phyloP scores from a whole-genome alignment of 2,888 invertebrate genomes.

The Xestobium rufovillosum region DNA sequence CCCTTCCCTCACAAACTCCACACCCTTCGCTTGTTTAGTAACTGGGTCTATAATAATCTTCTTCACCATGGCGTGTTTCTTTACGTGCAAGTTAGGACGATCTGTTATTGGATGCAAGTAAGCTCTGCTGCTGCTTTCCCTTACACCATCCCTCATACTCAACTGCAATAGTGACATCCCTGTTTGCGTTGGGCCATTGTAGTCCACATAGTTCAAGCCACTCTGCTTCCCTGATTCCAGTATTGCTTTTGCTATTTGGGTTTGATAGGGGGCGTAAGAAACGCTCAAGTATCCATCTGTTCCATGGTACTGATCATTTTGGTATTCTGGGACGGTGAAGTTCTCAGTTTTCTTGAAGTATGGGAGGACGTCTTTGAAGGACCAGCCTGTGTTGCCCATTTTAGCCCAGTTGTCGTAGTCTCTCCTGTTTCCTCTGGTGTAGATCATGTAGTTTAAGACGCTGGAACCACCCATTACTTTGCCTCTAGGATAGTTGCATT shows the following conservation, averaged over 20 bases:
- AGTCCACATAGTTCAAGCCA: conserved; percentile 58
- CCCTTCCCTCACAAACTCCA: conserved; percentile 40
- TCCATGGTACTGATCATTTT: conserved; percentile 44
- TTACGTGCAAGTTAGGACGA: conserved; percentile 48
- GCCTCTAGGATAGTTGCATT: conserved; percentile 67
- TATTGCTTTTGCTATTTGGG: conserved; percentile 55
- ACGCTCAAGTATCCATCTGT: conserved; percentile 51
- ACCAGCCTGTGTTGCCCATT: conserved; percentile 62
- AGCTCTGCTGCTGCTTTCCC: conserved; percentile 46
- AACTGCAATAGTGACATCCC: conserved; percentile 50
- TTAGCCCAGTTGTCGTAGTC: conserved; percentile 85
- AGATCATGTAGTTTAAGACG: conserved; percentile 85
- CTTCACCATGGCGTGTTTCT: conserved; percentile 45
- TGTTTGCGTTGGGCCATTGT: conserved; percentile 53
- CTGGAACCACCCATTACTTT: conserved; percentile 71
- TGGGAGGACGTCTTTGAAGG: conserved; percentile 68
- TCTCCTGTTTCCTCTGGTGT: conserved; percentile 77
- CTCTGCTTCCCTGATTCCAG: conserved; percentile 55
- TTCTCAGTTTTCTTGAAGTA: conserved; percentile 81
- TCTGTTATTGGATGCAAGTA: conserved; percentile 44
- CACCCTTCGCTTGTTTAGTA: conserved; percentile 42
- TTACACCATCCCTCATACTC: conserved; percentile 45
- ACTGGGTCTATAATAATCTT: conserved; percentile 41
- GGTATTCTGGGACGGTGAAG: conserved; percentile 71
- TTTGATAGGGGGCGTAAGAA: conserved; percentile 51